phyloP scores from a whole-genome alignment of 2,888 invertebrate genomes.

The Pyralis farinalis region DNA sequence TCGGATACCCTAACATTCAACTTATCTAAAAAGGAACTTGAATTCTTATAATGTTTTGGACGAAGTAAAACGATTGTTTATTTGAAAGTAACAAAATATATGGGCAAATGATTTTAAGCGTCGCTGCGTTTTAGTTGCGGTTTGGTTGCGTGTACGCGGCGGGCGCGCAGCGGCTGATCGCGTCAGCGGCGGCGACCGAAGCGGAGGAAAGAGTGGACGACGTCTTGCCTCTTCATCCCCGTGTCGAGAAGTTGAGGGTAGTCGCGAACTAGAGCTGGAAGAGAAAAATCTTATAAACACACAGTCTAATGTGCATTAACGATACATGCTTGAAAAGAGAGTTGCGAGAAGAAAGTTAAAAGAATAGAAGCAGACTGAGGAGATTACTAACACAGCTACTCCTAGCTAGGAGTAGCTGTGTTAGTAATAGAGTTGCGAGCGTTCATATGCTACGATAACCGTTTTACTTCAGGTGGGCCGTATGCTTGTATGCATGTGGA shows the following conservation, averaged over 20 bases:
- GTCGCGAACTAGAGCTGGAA: conserved; percentile 66
- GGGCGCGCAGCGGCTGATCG: conserved; percentile 23
- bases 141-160: conserved; percentile 27
- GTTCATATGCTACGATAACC: no score
- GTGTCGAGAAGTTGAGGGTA: conserved; percentile 81
- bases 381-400: no score
- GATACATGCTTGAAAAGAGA: no score
- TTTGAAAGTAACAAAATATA: neutral
- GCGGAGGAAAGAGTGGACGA: conserved; percentile 94
- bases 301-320: no score
- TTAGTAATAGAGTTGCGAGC: no score
- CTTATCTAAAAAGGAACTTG: conserved; percentile 34
- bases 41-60: conserved; percentile 56
- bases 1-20: conserved; percentile 40
- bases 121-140: conserved; percentile 25
- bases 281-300: no score
- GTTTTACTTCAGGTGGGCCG: no score
- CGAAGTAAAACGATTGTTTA: conserved; percentile 39
- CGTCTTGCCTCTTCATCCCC: conserved; percentile 92
- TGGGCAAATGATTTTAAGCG: conserved; percentile 18
- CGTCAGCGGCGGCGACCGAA: conserved; percentile 90
- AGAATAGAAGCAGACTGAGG: no score
- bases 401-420: no score
- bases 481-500: no score
- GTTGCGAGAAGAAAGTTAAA: no score